These are phyloP conservation scores for Tigriopus californicus DNA, from an alignment of 2,888 invertebrate genomes.

Conservation along the genomic window DNA sequence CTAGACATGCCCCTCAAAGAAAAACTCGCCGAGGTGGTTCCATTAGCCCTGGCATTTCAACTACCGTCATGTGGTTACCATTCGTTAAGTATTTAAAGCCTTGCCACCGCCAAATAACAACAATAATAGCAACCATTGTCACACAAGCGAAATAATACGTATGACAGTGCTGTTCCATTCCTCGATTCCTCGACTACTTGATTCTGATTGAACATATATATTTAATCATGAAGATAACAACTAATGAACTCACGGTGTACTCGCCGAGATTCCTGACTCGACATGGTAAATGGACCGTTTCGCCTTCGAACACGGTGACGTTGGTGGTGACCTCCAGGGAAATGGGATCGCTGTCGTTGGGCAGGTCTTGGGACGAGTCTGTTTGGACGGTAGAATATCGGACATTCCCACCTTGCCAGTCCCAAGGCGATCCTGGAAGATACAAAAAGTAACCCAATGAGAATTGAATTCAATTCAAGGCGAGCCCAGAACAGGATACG, in stretches of 20 bases:
- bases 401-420: slow-evolving; percentile 8
- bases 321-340: not conserved
- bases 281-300: slow-evolving; percentile 1
- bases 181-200: too few species aligned
- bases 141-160: too few species aligned
- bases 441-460: not conserved
- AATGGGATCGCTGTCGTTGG: not conserved
- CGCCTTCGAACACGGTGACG: slow-evolving; percentile 1
- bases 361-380: not conserved
- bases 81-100: too few species aligned
- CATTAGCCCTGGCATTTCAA: not conserved
- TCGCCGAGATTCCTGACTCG: not conserved
- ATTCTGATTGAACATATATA: not conserved
- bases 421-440: slow-evolving; percentile 10
- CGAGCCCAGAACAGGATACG: too few species aligned
- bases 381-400: not conserved
- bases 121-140: too few species aligned
- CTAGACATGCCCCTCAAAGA: too few species aligned
- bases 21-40: too few species aligned
- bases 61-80: too few species aligned
- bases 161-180: too few species aligned
- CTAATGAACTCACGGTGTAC: not conserved
- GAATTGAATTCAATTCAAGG: too few species aligned
- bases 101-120: too few species aligned
- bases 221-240: not conserved